Percentiles rank a stretch among this genome's conserved stretches.
Evolutionary conservation across 2,888 invertebrate genomes (phyloP).

Genomic region (Sinodicranocentrus sp.): DNA sequence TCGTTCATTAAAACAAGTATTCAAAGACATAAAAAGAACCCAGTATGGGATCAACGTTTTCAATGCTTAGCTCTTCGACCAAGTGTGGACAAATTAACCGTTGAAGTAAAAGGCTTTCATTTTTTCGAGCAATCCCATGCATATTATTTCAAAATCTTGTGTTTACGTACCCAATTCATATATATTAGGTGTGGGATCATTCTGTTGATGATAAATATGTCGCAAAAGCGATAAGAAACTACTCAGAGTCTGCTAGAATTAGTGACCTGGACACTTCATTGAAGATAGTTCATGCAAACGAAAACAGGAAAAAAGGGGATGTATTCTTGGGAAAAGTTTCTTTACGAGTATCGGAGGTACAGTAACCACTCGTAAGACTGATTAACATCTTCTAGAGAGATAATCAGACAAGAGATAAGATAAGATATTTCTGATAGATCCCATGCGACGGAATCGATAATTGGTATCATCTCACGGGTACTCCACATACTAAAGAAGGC

Average conservation of each 20-base stretch:
- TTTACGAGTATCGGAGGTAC: constrained; percentile 54
- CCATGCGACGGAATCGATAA: constrained; percentile 67
- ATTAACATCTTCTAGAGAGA: too few relatives aligned
- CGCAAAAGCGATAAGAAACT: constrained; percentile 43
- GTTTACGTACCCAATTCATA: too few relatives aligned
- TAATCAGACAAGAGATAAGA: not conserved
- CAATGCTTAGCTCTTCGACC: constrained; percentile 73
- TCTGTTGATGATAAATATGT: constrained; percentile 48
- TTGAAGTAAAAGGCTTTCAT: constrained; percentile 61
- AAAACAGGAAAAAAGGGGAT: constrained; percentile 58
- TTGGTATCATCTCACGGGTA: constrained; percentile 53
- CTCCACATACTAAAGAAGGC: constrained; percentile 59
- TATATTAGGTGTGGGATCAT: constrained; percentile 71
- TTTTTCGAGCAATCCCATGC: not conserved
- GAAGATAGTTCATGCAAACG: constrained; percentile 22
- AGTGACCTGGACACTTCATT: constrained; percentile 10
- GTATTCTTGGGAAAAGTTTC: constrained; percentile 73
- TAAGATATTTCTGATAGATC: constrained; percentile 48
- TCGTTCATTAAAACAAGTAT: constrained; percentile 66
- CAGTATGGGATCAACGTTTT: constrained; percentile 74
- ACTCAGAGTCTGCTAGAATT: not conserved
- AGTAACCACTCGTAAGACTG: too few relatives aligned
- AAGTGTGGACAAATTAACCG: constrained; percentile 69
- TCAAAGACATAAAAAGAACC: constrained; percentile 59
- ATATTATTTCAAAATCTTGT: too few relatives aligned